phyloP scores from a whole-genome alignment of 2,888 invertebrate genomes.

The Cerastis leucographa region DNA sequence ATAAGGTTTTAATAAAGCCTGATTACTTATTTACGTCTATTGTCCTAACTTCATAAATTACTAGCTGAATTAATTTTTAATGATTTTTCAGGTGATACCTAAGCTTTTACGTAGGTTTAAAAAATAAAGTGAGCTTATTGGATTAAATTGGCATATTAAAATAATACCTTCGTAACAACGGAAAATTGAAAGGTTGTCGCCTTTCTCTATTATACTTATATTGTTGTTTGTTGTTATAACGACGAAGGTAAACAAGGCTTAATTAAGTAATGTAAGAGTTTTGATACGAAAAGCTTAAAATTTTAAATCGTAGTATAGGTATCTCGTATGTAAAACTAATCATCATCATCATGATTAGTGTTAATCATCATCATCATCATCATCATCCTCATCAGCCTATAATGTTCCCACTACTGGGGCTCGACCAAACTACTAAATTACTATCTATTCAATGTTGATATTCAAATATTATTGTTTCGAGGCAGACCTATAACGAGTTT shows the following conservation, averaged over 20 bases:
- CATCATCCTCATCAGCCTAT: too few relatives aligned
- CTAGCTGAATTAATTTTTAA: background rate
- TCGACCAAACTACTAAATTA: too few relatives aligned
- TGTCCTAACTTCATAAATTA: background rate
- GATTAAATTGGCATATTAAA: background rate
- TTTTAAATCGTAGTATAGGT: background rate
- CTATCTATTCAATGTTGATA: background rate
- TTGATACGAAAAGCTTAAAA: background rate
- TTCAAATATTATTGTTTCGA: background rate
- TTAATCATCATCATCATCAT: too few relatives aligned
- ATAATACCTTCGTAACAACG: background rate
- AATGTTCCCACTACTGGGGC: too few relatives aligned
- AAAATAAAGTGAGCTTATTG: background rate
- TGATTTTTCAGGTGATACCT: background rate
- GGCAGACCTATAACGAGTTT: too few relatives aligned
- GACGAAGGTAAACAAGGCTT: background rate
- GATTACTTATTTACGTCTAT: constrained; percentile 5
- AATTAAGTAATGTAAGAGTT: background rate
- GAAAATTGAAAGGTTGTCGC: background rate
- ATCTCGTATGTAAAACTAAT: too few relatives aligned
- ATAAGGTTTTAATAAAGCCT: constrained; percentile 1
- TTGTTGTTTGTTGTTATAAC: background rate
- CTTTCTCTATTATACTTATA: background rate
- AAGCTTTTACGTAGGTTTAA: background rate
- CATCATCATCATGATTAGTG: too few relatives aligned